Evolutionary conservation across 1,140 invertebrate species (phyloP).

Genomic region (Drosophila nikananu): DNA sequence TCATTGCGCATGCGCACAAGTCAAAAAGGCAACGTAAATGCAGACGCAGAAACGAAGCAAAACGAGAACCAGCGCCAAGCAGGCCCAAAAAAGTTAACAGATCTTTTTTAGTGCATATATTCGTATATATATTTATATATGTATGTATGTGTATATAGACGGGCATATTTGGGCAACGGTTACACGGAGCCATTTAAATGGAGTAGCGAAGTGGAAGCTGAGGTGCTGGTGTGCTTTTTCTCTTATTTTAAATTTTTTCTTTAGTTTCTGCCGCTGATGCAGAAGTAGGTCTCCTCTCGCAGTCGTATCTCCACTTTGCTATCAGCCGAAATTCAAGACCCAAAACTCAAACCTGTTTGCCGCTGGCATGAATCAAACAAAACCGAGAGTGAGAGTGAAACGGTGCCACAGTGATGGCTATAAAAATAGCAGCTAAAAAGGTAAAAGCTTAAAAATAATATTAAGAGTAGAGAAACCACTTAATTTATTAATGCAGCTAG

Average conservation of each 20-base stretch:
- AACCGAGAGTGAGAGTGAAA: conserved; percentile 74
- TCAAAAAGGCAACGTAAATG: conserved; percentile 74
- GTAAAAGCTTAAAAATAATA: not conserved
- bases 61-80: conserved; percentile 35
- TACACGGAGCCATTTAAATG: conserved; percentile 75
- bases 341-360: conserved; percentile 65
- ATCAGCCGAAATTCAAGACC: conserved; percentile 46
- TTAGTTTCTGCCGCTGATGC: conserved; percentile 26
- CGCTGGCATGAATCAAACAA: conserved; percentile 44
- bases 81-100: conserved; percentile 51
- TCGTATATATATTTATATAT: not conserved
- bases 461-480: not conserved
- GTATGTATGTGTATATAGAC: not conserved
- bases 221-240: conserved; percentile 25
- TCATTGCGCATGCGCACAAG: conserved; percentile 79
- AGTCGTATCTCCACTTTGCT: conserved; percentile 46
- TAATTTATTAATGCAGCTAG: too few relatives aligned
- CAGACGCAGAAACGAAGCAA: conserved; percentile 57
- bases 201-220: conserved; percentile 75
- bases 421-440: not conserved
- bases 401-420: conserved; percentile 6
- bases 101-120: conserved; percentile 42
- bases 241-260: conserved; percentile 4
- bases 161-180: conserved; percentile 66
- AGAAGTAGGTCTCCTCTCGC: conserved; percentile 70